A percentile compares a stretch with the other conserved stretches of the same genome.
Conservation (phyloP, 1,140 invertebrate species). For the Halotydeus destructor region DNA sequence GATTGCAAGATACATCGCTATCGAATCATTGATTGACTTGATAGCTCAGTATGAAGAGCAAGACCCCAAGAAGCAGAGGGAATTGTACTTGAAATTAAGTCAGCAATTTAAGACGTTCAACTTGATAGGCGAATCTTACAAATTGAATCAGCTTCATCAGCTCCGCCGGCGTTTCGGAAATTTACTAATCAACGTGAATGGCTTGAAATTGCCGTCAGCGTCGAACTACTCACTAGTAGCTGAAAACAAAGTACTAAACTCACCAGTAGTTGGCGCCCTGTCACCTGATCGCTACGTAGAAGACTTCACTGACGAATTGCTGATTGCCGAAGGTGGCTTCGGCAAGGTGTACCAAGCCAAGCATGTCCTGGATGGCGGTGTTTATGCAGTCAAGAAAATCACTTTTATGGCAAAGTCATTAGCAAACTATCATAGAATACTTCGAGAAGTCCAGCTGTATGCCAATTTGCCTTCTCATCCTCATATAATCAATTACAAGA, state of each 20-base stretch:
- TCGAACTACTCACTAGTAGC: constrained; percentile 14
- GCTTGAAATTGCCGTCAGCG: neutral
- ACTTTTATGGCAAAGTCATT: constrained; percentile 31
- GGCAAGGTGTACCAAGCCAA: constrained; percentile 38
- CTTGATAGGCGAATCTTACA: constrained; percentile 40
- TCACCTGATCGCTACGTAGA: constrained; percentile 33
- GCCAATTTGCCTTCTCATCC: constrained; percentile 46
- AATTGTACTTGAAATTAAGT: constrained; percentile 26
- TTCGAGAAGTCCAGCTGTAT: constrained; percentile 53
- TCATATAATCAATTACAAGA: constrained; percentile 62
- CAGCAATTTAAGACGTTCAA: constrained; percentile 38
- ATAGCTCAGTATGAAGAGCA: constrained; percentile 23
- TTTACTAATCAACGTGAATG: neutral
- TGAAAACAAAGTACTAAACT: neutral
- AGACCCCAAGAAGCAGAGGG: constrained; percentile 30
- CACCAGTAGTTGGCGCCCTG: constrained; percentile 1
- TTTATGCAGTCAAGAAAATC: constrained; percentile 65
- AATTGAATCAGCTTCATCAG: constrained; percentile 28
- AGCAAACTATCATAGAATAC: constrained; percentile 23
- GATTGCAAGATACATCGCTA: no score
- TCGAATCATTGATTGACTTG: constrained; percentile 9
- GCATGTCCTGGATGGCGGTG: constrained; percentile 45
- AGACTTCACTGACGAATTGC: constrained; percentile 48
- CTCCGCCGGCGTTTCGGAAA: neutral
- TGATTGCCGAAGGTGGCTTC: constrained; percentile 44